These are phyloP conservation scores for Biston stratarius DNA, from an alignment of 2,888 invertebrate species.

Conservation along the genomic window DNA sequence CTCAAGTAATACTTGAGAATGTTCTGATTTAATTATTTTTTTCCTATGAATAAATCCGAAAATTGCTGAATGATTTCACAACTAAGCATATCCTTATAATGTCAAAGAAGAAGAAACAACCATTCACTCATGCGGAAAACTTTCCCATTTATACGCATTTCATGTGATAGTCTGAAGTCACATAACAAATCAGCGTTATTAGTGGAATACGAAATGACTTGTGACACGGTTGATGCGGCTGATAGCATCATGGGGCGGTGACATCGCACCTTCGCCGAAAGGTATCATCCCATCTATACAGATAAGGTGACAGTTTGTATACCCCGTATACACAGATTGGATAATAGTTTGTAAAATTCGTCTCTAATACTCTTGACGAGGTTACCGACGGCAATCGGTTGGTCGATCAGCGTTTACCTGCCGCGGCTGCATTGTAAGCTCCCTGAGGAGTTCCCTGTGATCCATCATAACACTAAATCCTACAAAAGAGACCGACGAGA, in stretches of 20 bases:
- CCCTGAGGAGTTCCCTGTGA: constrained; percentile 57
- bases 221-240: constrained; percentile 54
- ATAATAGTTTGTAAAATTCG: constrained; percentile 1
- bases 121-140: too few relatives aligned
- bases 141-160: neutral
- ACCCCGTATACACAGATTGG: constrained; percentile 2
- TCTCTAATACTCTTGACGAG: constrained; percentile 44
- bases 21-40: neutral
- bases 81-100: too few relatives aligned
- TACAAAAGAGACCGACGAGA: constrained; percentile 65
- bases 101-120: too few relatives aligned
- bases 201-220: constrained; percentile 65
- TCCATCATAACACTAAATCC: constrained; percentile 75
- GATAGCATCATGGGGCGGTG: constrained; percentile 65
- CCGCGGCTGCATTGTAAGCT: constrained; percentile 56
- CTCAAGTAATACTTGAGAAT: constrained; percentile 5
- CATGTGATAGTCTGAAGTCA: constrained; percentile 44
- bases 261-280: constrained; percentile 79
- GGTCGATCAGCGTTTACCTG: constrained; percentile 42
- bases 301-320: constrained; percentile 12
- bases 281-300: constrained; percentile 65
- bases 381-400: constrained; percentile 38
- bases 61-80: neutral
- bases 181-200: constrained; percentile 56
- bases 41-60: neutral